phyloP scores from a whole-genome alignment of 2,888 invertebrate species.

The Rhimphoctona megacephalus region DNA sequence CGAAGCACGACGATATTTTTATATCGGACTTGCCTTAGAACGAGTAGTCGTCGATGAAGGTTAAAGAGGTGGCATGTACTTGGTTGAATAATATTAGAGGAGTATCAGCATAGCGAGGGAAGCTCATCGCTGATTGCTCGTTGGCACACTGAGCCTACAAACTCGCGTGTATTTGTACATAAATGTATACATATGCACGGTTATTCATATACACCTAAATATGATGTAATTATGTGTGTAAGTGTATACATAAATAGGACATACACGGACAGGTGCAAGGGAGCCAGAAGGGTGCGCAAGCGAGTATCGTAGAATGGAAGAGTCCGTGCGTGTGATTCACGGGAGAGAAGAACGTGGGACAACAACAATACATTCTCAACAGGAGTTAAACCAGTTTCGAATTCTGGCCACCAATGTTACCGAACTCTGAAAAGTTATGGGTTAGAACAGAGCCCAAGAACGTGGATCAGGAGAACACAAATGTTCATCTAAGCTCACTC shows the following conservation, averaged over 20 bases:
- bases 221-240: neutral
- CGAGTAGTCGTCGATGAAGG: conserved; percentile 68
- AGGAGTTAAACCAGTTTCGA: neutral
- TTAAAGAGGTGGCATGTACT: conserved; percentile 79
- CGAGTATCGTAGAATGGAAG: conserved; percentile 67
- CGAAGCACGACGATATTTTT: neutral
- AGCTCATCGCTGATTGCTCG: conserved; percentile 61
- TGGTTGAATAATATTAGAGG: conserved; percentile 81
- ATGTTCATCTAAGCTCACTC: neutral
- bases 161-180: neutral
- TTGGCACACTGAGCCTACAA: neutral
- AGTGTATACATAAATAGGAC: neutral
- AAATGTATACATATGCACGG: neutral
- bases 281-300: conserved; percentile 14
- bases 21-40: conserved; percentile 4
- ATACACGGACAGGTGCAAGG: neutral
- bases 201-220: neutral
- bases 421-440: conserved; percentile 78
- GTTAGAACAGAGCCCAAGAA: conserved; percentile 80
- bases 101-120: conserved; percentile 80
- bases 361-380: conserved; percentile 18
- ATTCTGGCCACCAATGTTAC: neutral
- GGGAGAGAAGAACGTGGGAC: conserved; percentile 65
- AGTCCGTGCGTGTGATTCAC: conserved; percentile 65
- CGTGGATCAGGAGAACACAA: conserved; percentile 77